Evolutionary conservation across 2,797 vertebrate genomes (phyloP), one percentile per base, ranked within the genome.

Genomic region (Acanthopagrus latus): DNA sequence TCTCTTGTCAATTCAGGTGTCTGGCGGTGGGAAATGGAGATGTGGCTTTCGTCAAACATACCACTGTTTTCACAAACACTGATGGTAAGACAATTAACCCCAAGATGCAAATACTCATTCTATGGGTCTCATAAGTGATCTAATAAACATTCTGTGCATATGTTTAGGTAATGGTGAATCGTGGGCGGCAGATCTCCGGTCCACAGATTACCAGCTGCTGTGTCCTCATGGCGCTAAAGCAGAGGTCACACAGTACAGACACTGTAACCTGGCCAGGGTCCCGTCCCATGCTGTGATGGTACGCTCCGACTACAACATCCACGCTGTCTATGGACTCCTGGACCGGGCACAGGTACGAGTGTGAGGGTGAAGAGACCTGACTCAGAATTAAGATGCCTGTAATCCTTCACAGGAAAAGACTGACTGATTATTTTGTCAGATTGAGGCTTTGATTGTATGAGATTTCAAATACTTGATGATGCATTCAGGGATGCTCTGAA

Each of bases 211-310:
- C 81, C 96, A 98, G 92, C 95, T 99, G 72, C 93, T 99, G 54
- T 99, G 98, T 79, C 90, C 93, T 68, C 97, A 97, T 0, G 93
- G 93, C 58, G 93, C 94, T 25, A 96, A 96, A 80, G 96, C 96
- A 0, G 97, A 97, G 74, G 96, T 97, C 64, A 74, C 65, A 2
- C 95, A 98, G 89, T 99, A 96, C 85, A 89, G 56, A 3, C 9
- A 89, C 64, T 99, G 98, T 78, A 91, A 97, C 89, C 94, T 99
- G 92, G 98, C 96, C 10, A 93, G 86, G 55, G 96, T 99, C 7
- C 97, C 98, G 7, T 94, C 97, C 55, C 98, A 96, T 0, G 97
- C 97, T 0, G 71, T 99, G n/a, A 98, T 99, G 98, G 97, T 99
- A 25, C 96, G 94, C 48, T 94, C 96, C 0, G 94, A 95, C 69